phyloP scores from a whole-genome alignment of 1,140 invertebrate species.

The Drosophila hydei region DNA sequence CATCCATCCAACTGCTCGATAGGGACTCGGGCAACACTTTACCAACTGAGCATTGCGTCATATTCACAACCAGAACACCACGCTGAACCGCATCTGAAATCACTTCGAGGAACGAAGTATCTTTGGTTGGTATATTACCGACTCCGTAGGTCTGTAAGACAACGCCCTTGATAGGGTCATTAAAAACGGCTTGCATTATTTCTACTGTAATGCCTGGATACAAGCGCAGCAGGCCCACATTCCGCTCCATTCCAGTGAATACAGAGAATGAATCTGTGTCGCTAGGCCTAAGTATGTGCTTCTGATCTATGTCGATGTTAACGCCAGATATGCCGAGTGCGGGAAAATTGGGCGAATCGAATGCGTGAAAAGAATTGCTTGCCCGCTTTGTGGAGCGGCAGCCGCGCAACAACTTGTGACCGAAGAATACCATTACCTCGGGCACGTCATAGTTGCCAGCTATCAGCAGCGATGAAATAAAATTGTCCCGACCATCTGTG shows the following conservation, averaged over 20 bases:
- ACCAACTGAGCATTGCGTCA: constrained; percentile 93
- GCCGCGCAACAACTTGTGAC: constrained; percentile 93
- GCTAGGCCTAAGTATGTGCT: constrained; percentile 88
- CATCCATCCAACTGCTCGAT: constrained; percentile 87
- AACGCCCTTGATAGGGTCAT: constrained; percentile 92
- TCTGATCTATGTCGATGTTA: constrained; percentile 88
- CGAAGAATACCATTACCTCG: constrained; percentile 96
- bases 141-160: constrained; percentile 96
- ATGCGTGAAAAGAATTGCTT: constrained; percentile 94
- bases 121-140: constrained; percentile 94
- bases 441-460: constrained; percentile 95
- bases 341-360: constrained; percentile 93
- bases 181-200: constrained; percentile 90
- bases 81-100: constrained; percentile 89
- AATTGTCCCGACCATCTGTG: constrained; percentile 96
- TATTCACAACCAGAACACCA: constrained; percentile 95
- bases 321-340: constrained; percentile 92
- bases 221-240: constrained; percentile 93
- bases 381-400: constrained; percentile 92
- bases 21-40: constrained; percentile 90
- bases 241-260: constrained; percentile 89
- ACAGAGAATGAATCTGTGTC: constrained; percentile 90
- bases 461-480: constrained; percentile 94
- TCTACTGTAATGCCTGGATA: constrained; percentile 95
- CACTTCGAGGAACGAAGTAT: constrained; percentile 90